Evolutionary conservation across 2,797 vertebrate genomes (phyloP), one percentile per base, ranked within the genome.

Genomic region (Acomys russatus): DNA sequence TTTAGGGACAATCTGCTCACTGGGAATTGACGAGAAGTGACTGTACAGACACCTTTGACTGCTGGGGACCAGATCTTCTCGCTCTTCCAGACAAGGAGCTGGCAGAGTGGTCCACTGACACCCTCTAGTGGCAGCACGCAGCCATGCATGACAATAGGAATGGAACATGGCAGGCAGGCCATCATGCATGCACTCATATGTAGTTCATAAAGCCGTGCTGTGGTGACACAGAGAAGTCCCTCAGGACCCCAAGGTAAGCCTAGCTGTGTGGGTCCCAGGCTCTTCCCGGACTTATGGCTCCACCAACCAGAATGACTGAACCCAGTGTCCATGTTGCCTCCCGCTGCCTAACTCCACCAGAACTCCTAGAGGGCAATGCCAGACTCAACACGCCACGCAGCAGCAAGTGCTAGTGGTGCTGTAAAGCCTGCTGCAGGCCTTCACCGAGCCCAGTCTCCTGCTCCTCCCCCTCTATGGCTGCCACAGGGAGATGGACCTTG

Each of bases 81-180:
- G 2, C 0, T 0, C 71, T 0, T 6, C 8, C 44, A 6, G 23
- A 9, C 23, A 1, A 1, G 25, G 25, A 44, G 78, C 71, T 51
- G 23, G 79, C 54, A 68, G 74, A 44, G 66, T 0, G 28, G 76
- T 38, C 8, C 6, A 0, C 59, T 78, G 79, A 35, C 73, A 89
- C 87, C 97, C 96, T 78, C 97, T 95, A 92, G 95, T 92, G 96
- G 96, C 35, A 64, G 85, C 10, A 51, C 23, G 70, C 84, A 79
- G 80, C 73, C 2, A 10, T 25, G 61, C 1, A 9, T 28, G 54
- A 71, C 0, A 15, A 78, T 0, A 3, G 68, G 38, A 71, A 33
- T 25, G 38, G 59, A 22, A 38, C 17, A 20, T 3, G 0, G 73
- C 1, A 5, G 71, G 77, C 38, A 1, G 9, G 33, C 61, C 59